phyloP scores from a whole-genome alignment of 1,140 invertebrate species.

The Drosophila biarmipes region DNA sequence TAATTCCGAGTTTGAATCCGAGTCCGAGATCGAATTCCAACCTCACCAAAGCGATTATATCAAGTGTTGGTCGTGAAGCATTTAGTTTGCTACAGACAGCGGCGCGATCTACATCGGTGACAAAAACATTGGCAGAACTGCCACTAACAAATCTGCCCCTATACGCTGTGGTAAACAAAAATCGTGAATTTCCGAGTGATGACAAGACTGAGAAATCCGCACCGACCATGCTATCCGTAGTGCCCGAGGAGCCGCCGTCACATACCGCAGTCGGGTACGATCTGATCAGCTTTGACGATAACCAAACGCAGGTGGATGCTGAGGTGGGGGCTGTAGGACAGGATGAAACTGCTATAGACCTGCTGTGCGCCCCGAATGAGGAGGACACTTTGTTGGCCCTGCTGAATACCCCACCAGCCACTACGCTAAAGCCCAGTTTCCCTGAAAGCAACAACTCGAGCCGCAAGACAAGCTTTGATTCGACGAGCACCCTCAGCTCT shows the following conservation, averaged over 20 bases:
- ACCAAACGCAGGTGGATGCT: slow-evolving; percentile 21
- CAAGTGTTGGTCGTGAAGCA: slow-evolving; percentile 33
- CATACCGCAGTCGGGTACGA: slow-evolving; percentile 48
- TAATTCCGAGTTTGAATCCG: slow-evolving; percentile 19
- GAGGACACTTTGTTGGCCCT: slow-evolving; percentile 43
- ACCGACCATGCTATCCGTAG: slow-evolving; percentile 61
- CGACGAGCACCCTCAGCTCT: slow-evolving; percentile 83
- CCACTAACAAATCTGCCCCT: slow-evolving; percentile 18
- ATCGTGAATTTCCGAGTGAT: slow-evolving; percentile 44
- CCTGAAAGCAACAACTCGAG: slow-evolving; percentile 73
- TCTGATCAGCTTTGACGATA: slow-evolving; percentile 80
- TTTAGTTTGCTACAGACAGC: slow-evolving; percentile 67
- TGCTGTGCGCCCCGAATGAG: slow-evolving; percentile 68
- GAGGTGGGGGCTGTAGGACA: background rate
- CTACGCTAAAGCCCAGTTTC: slow-evolving; percentile 56
- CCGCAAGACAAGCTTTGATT: slow-evolving; percentile 84
- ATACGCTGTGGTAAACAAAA: slow-evolving; percentile 71
- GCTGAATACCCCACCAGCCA: slow-evolving; percentile 47
- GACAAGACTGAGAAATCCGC: slow-evolving; percentile 36
- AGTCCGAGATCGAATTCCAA: slow-evolving; percentile 5
- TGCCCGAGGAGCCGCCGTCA: slow-evolving; percentile 52
- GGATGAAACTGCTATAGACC: slow-evolving; percentile 48
- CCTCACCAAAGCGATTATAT: slow-evolving; percentile 33
- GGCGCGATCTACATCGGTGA: slow-evolving; percentile 66
- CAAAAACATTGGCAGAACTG: slow-evolving; percentile 14